phyloP scores from a whole-genome alignment of 1,140 invertebrate genomes.

The Drosophila pallidifrons region DNA sequence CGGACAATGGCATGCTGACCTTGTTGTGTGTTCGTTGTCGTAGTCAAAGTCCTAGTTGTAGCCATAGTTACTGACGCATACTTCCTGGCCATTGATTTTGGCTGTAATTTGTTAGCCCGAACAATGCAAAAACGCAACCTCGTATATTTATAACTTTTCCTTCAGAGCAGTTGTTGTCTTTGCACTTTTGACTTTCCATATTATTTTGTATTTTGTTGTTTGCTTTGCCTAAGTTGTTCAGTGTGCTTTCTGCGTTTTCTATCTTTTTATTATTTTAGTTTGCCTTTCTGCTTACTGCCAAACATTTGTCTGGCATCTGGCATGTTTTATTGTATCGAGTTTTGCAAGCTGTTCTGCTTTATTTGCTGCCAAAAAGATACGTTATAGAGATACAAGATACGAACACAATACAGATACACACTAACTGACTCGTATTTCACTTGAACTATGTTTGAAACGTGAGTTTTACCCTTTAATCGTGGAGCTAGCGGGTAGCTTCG shows the following conservation, averaged over 20 bases:
- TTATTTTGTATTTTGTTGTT: constrained; percentile 23
- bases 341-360: constrained; percentile 21
- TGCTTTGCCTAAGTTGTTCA: constrained; percentile 56
- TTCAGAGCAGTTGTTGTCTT: constrained; percentile 24
- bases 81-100: constrained; percentile 73
- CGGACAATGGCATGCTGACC: constrained; percentile 57
- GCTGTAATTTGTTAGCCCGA: constrained; percentile 54
- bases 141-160: constrained; percentile 55
- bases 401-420: background rate
- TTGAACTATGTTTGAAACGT: background rate
- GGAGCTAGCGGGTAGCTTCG: background rate
- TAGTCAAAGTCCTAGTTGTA: constrained; percentile 11
- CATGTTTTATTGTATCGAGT: constrained; percentile 19
- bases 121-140: constrained; percentile 60
- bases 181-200: constrained; percentile 11
- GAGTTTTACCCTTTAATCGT: background rate
- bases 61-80: constrained; percentile 27
- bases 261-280: constrained; percentile 13
- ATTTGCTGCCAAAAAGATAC: constrained; percentile 8
- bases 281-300: constrained; percentile 32
- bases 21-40: constrained; percentile 41
- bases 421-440: constrained; percentile 2
- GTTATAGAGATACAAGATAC: background rate
- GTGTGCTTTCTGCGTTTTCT: background rate
- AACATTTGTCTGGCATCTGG: constrained; percentile 50